Evolutionary conservation across 2,797 vertebrate species (phyloP), one percentile per base, ranked within the genome.

Genomic region (Sebastes goodei): DNA sequence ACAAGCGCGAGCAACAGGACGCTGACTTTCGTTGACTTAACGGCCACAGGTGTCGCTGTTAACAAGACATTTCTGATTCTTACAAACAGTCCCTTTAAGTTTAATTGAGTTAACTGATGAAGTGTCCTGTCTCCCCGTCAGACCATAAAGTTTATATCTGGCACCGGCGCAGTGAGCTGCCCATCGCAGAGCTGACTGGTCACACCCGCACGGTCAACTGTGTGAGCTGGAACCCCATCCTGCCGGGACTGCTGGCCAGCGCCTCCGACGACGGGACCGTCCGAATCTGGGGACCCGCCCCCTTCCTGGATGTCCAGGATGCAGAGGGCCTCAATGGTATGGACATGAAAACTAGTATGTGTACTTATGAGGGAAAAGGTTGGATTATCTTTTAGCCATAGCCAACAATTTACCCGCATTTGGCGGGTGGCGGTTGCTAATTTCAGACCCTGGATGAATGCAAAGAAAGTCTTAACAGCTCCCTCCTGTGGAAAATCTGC

Each of bases 81-180:
- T 38, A 38, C 35, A 12, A 12, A 38, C 35, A 38, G 4, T 38
- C 35, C 35, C 35, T 38, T 38, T 38, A 38, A 42, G 1, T 59
- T 4, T 35, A 46, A 17, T 21, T 17, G n/a, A 27, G 9, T 30
- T 10, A 67, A 23, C 9, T 23, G 32, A 76, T 70, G 7, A 29
- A 4, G 10, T 60, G 3, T 53, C n/a, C 8, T 55, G 1, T 78
- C 66, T 67, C 12, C 71, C 62, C 35, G 79, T 60, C 81, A 99
- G 98, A 99, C 95, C 97, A 99, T 92, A 99, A 99, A 91, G 98
- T 99, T 80, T 99, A 99, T 94, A 98, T 99, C 92, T 99, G 98
- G 98, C 98, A 99, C 95, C 97, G 97, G 87, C 97, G 97, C 68
- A 99, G 98, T 0, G 98, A 99, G 90, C 95, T 99, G 94, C 98